Percentiles rank a stretch among this genome's conserved stretches.
These are phyloP conservation scores for Serinus canaria DNA, from an alignment of 2,113 vertebrate species.

Conservation along the genomic window DNA sequence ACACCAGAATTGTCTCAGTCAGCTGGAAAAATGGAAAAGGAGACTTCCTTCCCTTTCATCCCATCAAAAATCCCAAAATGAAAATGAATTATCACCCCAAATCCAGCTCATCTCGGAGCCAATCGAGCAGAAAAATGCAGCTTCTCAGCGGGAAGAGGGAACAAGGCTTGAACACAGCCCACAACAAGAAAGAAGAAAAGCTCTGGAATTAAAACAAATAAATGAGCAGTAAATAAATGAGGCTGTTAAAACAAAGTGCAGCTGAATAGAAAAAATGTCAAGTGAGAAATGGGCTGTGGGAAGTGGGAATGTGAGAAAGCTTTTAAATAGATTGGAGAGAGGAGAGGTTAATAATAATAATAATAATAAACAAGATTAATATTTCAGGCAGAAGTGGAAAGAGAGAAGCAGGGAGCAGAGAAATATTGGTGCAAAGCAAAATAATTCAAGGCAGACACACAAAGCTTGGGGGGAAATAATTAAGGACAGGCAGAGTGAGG, in stretches of 20 bases:
- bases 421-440: neutral
- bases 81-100: neutral
- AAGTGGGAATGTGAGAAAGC: slow-evolving; percentile 41
- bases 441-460: slow-evolving; percentile 9
- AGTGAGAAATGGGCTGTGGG: slow-evolving; percentile 26
- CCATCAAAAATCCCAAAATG: neutral
- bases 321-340: slow-evolving; percentile 33
- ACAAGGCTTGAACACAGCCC: neutral
- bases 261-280: neutral
- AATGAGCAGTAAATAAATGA: slow-evolving; percentile 37
- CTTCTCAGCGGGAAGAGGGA: neutral
- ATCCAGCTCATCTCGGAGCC: neutral
- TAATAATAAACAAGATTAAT: slow-evolving; percentile 29
- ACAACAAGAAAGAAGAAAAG: neutral
- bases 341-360: slow-evolving; percentile 16
- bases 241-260: neutral
- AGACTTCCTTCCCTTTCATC: neutral
- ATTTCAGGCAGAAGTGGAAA: neutral
- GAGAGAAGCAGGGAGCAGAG: neutral
- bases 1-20: neutral
- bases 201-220: slow-evolving; percentile 31
- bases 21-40: neutral
- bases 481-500: neutral
- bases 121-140: neutral
- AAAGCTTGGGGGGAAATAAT: neutral